phyloP scores from a whole-genome alignment of 2,797 vertebrate species.

The Meda fulgida region DNA sequence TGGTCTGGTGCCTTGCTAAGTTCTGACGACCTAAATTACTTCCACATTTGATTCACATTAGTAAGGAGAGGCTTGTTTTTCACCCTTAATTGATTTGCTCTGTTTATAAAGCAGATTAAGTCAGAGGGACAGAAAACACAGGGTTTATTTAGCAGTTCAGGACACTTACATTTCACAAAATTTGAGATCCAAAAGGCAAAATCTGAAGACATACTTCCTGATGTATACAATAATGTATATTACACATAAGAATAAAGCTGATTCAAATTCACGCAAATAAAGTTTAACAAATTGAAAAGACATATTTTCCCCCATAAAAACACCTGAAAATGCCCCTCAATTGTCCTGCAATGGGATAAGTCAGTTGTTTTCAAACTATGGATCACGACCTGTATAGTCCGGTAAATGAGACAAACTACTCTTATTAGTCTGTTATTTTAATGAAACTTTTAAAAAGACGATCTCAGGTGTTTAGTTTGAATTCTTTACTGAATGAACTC shows the following conservation, averaged over 20 bases:
- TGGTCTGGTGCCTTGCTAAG: constrained; percentile 61
- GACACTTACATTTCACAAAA: background rate
- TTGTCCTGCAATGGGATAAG: background rate
- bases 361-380: background rate
- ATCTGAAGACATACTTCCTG: background rate
- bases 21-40: constrained; percentile 66
- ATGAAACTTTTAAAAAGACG: background rate
- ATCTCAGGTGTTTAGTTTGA: background rate
- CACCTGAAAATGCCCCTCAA: background rate
- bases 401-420: background rate
- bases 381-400: background rate
- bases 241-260: background rate
- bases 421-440: background rate
- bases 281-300: background rate
- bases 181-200: background rate
- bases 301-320: background rate
- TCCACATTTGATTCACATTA: constrained; percentile 72
- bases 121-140: constrained; percentile 37
- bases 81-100: constrained; percentile 52
- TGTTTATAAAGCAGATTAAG: constrained; percentile 50
- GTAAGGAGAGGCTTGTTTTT: constrained; percentile 48
- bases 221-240: background rate
- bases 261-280: background rate
- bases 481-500: background rate
- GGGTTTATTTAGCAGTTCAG: constrained; percentile 21